A percentile compares a stretch with the other conserved stretches of the same genome.
phyloP scores from a whole-genome alignment of 2,113 vertebrate species.

The Myotis davidii region DNA sequence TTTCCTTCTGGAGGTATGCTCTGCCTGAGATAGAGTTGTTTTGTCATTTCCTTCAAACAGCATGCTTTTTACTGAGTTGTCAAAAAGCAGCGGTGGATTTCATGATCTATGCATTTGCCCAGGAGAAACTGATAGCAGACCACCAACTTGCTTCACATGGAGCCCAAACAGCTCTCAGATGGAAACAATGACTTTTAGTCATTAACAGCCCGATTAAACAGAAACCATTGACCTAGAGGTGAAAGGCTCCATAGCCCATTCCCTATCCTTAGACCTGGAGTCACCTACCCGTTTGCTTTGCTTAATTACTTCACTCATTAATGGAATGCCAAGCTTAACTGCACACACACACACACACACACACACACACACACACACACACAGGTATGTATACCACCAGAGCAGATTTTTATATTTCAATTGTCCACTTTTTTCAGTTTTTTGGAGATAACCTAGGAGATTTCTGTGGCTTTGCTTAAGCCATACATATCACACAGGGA shows the following conservation, averaged over 20 bases:
- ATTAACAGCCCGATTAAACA: conserved; percentile 75
- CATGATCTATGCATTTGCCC: neutral
- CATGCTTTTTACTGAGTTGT: neutral
- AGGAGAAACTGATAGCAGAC: conserved; percentile 59
- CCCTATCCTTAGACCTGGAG: conserved; percentile 16
- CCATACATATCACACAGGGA: conserved; percentile 58
- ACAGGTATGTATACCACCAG: neutral
- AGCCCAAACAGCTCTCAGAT: conserved; percentile 73
- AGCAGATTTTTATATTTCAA: conserved; percentile 31
- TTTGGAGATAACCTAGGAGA: conserved; percentile 20
- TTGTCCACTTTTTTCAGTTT: neutral
- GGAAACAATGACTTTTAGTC: conserved; percentile 75
- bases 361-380: neutral
- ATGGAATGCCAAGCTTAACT: conserved; percentile 22
- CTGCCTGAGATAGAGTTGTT: neutral
- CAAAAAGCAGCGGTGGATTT: conserved; percentile 5
- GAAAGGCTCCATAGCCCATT: conserved; percentile 57
- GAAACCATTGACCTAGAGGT: conserved; percentile 62
- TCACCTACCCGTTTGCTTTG: conserved; percentile 27
- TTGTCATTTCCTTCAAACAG: neutral
- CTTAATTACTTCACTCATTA: conserved; percentile 66
- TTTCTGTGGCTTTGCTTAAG: conserved; percentile 55
- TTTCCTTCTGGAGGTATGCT: neutral
- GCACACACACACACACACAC: neutral
- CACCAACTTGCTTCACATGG: conserved; percentile 75